phyloP scores from a whole-genome alignment of 2,888 invertebrate genomes.

The Abrostola triplasia region DNA sequence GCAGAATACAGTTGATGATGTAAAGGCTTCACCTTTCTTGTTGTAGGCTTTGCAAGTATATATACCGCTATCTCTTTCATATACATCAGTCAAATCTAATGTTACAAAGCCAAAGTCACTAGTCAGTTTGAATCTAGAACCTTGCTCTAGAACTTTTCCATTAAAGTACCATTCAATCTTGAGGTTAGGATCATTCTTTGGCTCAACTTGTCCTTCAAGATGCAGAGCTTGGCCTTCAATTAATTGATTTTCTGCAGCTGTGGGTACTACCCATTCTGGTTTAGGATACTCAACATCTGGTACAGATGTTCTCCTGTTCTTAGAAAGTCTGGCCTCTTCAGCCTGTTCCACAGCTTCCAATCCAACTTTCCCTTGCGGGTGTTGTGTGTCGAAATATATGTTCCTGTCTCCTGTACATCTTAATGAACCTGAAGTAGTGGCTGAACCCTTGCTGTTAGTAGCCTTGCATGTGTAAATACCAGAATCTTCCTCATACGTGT shows the following conservation, averaged over 20 bases:
- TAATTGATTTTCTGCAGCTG: constrained; percentile 93
- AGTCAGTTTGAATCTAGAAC: constrained; percentile 96
- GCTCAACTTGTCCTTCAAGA: constrained; percentile 98
- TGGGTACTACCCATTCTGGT: constrained; percentile 95
- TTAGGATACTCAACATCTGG: constrained; percentile 94
- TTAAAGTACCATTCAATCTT: constrained; percentile 98
- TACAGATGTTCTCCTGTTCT: constrained; percentile 90
- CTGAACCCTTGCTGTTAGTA: constrained; percentile 95
- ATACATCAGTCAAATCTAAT: constrained; percentile 96
- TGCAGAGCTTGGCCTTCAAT: constrained; percentile 95
- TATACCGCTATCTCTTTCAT: constrained; percentile 97
- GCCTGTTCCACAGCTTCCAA: constrained; percentile 96
- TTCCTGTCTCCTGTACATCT: constrained; percentile 94
- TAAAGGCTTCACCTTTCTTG: constrained; percentile 96
- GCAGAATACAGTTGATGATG: constrained; percentile 96
- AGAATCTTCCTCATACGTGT: constrained; percentile 96
- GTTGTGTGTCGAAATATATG: constrained; percentile 96
- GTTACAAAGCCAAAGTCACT: constrained; percentile 99
- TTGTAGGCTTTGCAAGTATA: constrained; percentile 97
- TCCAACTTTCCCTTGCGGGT: constrained; percentile 97
- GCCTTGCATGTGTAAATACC: constrained; percentile 97
- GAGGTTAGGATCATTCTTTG: constrained; percentile 96
- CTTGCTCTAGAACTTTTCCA: constrained; percentile 95
- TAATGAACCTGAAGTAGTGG: constrained; percentile 96
- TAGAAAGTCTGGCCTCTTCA: constrained; percentile 94